These are phyloP conservation scores for Semaprochilodus insignis DNA, from an alignment of 2,797 vertebrate genomes.

Conservation along the genomic window DNA sequence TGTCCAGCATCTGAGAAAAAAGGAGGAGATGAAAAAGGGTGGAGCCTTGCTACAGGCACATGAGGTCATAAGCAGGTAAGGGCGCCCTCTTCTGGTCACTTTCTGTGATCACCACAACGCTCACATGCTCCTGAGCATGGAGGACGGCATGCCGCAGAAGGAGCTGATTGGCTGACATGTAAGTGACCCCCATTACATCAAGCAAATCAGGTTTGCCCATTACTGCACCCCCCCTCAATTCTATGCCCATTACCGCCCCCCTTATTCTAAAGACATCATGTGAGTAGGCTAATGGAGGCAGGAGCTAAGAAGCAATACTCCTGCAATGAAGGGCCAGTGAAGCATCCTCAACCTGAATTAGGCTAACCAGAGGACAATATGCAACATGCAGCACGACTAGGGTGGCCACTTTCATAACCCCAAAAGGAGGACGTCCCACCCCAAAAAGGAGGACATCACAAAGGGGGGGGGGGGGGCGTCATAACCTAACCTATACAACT, in stretches of 20 bases:
- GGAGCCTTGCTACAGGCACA: constrained; percentile 16
- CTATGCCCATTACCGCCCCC: too few relatives aligned
- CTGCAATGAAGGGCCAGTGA: not conserved
- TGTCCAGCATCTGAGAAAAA: not conserved
- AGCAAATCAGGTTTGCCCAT: constrained; percentile 4
- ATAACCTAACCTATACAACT: too few relatives aligned
- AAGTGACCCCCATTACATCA: not conserved
- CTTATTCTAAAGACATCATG: not conserved
- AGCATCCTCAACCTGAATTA: not conserved
- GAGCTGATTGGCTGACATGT: constrained; percentile 28
- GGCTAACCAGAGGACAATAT: not conserved
- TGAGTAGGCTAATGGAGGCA: not conserved
- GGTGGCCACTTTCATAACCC: too few relatives aligned
- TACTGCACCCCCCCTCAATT: not conserved
- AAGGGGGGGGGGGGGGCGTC: too few relatives aligned
- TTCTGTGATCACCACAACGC: not conserved
- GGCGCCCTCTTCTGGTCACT: constrained; percentile 41
- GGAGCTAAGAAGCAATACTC: not conserved
- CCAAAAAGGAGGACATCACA: too few relatives aligned
- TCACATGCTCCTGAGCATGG: constrained; percentile 64
- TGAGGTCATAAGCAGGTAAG: not conserved
- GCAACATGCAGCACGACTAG: too few relatives aligned
- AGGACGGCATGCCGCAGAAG: not conserved
- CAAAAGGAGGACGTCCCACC: too few relatives aligned
- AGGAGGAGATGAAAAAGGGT: constrained; percentile 32